A percentile compares a stretch with the other conserved stretches of the same genome.
phyloP scores from a whole-genome alignment of 2,113 vertebrate species.

The Cochlearius cochlearius region DNA sequence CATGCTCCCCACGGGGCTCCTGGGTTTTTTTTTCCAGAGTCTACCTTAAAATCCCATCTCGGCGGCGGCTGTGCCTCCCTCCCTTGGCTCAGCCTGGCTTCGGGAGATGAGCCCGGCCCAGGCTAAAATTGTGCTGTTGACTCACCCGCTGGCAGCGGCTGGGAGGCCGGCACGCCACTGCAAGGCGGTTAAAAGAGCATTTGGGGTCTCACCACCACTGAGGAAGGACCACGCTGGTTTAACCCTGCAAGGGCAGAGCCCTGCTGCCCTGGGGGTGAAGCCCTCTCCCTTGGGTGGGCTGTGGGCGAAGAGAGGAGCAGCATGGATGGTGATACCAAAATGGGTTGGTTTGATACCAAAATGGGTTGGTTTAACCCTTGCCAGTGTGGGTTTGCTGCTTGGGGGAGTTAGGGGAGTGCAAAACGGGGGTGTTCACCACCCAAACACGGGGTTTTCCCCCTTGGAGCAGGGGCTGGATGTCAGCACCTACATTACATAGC shows the following conservation, averaged over 20 bases:
- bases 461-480: neutral
- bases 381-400: neutral
- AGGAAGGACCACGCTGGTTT: neutral
- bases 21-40: neutral
- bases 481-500: neutral
- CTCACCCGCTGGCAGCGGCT: neutral
- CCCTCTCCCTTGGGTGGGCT: neutral
- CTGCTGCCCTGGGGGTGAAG: neutral
- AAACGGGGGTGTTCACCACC: neutral
- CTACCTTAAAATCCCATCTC: conserved; percentile 15
- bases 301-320: neutral
- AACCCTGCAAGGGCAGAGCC: neutral
- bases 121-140: conserved; percentile 19
- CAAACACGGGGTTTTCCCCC: neutral
- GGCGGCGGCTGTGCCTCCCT: neutral
- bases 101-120: conserved; percentile 7
- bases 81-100: neutral
- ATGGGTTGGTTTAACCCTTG: neutral
- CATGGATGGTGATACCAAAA: too few species aligned
- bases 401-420: neutral
- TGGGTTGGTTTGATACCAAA: too few species aligned
- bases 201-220: neutral
- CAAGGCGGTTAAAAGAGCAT: neutral
- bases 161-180: neutral
- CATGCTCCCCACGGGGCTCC: neutral